Conservation (phyloP, 2,113 vertebrate genomes). For the Casuarius casuarius region DNA sequence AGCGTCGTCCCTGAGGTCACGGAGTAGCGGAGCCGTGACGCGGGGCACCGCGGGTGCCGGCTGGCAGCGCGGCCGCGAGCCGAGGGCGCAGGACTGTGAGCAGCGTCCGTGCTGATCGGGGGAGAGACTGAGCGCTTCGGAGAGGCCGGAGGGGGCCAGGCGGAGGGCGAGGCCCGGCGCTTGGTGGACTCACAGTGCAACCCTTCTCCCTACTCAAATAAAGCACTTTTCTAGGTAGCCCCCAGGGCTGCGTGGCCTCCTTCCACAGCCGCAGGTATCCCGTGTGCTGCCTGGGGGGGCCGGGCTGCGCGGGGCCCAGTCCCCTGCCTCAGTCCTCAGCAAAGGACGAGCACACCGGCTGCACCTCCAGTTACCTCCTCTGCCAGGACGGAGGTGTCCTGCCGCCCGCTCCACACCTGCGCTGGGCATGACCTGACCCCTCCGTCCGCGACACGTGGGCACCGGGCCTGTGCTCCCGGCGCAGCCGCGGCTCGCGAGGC, state of each 20-base stretch:
- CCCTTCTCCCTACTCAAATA: neutral
- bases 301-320: neutral
- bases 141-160: neutral
- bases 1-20: conserved; percentile 87
- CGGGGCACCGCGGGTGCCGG: accelerated
- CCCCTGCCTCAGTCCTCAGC: neutral
- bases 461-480: neutral
- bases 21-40: conserved; percentile 60
- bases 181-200: neutral
- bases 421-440: accelerated
- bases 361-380: neutral
- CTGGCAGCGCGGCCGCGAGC: neutral
- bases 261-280: neutral
- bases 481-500: accelerated
- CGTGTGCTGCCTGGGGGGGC: neutral
- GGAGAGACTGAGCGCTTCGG: neutral
- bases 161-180: neutral
- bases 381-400: neutral
- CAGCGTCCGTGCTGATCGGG: neutral
- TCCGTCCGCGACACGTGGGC: accelerated
- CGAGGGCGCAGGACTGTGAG: neutral
- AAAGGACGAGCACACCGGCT: neutral
- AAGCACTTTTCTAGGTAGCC: conserved; percentile 39
- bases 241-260: accelerated
- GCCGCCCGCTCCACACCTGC: accelerated